These are phyloP conservation scores for Tenebrosternarchus preto DNA, from an alignment of 2,113 vertebrate genomes.

Conservation along the genomic window DNA sequence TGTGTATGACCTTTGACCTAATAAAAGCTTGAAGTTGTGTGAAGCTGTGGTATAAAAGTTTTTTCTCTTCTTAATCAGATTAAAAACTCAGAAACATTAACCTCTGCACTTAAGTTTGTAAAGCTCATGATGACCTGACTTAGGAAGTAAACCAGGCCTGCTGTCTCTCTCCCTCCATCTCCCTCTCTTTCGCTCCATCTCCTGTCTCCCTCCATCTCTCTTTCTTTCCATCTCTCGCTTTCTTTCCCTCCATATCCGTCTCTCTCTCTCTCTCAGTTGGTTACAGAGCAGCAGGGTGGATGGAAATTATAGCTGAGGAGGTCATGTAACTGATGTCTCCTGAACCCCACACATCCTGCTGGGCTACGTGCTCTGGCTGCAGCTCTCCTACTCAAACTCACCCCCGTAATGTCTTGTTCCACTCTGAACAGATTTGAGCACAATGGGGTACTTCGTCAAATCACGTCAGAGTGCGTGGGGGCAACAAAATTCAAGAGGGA, in stretches of 20 bases:
- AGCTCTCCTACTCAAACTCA: conserved; percentile 13
- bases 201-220: conserved; percentile 27
- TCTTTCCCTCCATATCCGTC: too few relatives aligned
- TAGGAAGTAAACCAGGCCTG: conserved; percentile 15
- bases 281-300: conserved; percentile 5
- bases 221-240: not conserved
- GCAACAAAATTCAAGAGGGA: not conserved
- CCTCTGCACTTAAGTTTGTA: not conserved
- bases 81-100: conserved; percentile 14
- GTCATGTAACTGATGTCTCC: conserved; percentile 58
- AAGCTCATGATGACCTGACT: conserved; percentile 29
- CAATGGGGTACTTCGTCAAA: conserved; percentile 1
- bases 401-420: conserved; percentile 3
- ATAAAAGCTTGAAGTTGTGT: conserved; percentile 44
- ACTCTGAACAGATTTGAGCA: conserved; percentile 6
- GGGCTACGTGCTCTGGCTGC: conserved; percentile 39
- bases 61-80: conserved; percentile 34
- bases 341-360: conserved; percentile 31
- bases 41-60: conserved; percentile 46
- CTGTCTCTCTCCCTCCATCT: too few relatives aligned
- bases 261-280: too few relatives aligned
- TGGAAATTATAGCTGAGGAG: conserved; percentile 57
- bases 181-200: too few relatives aligned
- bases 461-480: conserved; percentile 14
- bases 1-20: not conserved